Evolutionary conservation across 2,113 vertebrate species (phyloP).

Genomic region (Bubalus kerabau): DNA sequence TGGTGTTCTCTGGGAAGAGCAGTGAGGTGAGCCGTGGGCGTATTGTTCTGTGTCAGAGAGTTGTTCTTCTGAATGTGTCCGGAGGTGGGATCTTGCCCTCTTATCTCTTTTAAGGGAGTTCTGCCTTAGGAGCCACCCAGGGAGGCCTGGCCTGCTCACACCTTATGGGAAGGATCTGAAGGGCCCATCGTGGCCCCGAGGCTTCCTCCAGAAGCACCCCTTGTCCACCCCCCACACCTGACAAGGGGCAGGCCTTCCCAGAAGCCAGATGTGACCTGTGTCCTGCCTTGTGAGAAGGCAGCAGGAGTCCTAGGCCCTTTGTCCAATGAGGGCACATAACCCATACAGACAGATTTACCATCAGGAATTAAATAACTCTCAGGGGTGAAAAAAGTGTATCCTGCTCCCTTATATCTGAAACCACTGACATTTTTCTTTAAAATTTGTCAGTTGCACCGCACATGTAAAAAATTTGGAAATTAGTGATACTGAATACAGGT

Average conservation of each 20-base stretch:
- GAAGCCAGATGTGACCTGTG: neutral
- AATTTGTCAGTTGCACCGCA: neutral
- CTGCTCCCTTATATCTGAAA: neutral
- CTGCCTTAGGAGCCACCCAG: neutral
- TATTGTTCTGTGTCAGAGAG: neutral
- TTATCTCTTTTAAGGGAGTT: too few species aligned
- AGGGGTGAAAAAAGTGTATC: neutral
- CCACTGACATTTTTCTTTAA: neutral
- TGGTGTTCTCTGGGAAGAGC: neutral
- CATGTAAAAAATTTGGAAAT: neutral
- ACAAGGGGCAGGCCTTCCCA: neutral
- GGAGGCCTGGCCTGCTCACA: neutral
- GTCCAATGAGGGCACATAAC: neutral
- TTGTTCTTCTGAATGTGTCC: neutral
- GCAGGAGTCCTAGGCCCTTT: neutral
- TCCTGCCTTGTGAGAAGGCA: neutral
- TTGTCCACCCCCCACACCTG: accelerated
- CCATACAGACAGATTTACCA: neutral
- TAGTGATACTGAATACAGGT: neutral
- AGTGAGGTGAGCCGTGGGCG: neutral
- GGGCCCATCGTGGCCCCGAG: neutral
- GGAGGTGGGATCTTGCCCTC: neutral
- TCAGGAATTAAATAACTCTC: neutral
- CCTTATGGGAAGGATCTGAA: neutral
- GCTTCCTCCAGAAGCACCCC: neutral